Evolutionary conservation across 2,113 vertebrate genomes (phyloP).

Genomic region (Cottus gobio): DNA sequence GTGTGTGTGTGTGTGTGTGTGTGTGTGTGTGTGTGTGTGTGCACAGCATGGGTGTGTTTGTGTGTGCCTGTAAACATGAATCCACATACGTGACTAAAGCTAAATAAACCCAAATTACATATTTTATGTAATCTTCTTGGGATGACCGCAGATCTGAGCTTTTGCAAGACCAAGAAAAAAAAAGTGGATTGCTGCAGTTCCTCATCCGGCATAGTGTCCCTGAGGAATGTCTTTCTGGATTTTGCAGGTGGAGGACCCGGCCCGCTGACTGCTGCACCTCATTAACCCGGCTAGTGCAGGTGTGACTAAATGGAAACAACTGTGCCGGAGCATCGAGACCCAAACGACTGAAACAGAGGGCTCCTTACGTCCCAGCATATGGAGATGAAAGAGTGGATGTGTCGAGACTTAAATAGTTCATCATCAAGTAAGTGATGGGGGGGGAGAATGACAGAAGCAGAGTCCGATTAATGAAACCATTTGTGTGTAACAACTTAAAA

Average conservation of each 20-base stretch:
- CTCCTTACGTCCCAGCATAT: background rate
- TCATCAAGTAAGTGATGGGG: constrained; percentile 6
- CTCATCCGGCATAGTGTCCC: constrained; percentile 25
- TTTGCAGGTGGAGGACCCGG: constrained; percentile 7
- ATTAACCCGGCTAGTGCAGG: constrained; percentile 19
- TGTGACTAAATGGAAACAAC: constrained; percentile 54
- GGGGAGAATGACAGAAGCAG: background rate
- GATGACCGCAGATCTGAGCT: background rate
- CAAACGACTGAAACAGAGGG: constrained; percentile 31
- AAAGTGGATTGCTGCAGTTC: background rate
- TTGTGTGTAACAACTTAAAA: constrained; percentile 41
- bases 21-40: constrained; percentile 3
- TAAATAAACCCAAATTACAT: background rate
- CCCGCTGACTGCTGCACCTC: constrained; percentile 27
- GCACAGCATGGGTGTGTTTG: too few species aligned
- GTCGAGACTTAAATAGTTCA: constrained; percentile 17
- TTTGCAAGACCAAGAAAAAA: background rate
- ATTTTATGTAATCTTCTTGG: background rate
- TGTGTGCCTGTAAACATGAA: constrained; percentile 11
- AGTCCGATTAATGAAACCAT: constrained; percentile 17
- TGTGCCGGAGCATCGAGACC: constrained; percentile 6
- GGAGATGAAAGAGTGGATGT: background rate
- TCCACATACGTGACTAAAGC: background rate
- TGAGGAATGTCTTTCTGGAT: constrained; percentile 36
- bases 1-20: constrained; percentile 16